Conservation (phyloP, 2,888 invertebrate species). For the Timema podura region DNA sequence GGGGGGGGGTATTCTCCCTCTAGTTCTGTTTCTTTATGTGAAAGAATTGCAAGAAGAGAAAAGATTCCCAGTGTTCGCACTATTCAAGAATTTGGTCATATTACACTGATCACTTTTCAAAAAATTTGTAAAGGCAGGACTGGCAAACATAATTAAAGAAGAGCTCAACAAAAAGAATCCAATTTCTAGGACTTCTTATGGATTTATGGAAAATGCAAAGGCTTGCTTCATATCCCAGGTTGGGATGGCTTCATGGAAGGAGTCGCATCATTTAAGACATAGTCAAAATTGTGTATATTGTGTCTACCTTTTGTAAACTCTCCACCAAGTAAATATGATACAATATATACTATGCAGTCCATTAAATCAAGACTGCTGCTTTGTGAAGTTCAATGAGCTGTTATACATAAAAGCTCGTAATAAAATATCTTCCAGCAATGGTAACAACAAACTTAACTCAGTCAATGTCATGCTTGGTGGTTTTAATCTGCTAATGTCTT, state of each 20-base stretch:
- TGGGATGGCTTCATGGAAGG: conserved; percentile 7
- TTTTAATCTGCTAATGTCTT: not conserved
- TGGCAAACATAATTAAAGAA: not conserved
- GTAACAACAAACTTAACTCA: not conserved
- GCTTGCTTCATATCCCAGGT: not conserved
- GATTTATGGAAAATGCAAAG: conserved; percentile 10
- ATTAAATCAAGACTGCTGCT: not conserved
- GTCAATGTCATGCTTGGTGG: not conserved
- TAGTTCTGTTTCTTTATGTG: not conserved
- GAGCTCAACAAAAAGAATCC: not conserved
- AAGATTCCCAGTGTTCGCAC: not conserved
- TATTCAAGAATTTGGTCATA: not conserved
- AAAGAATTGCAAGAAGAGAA: not conserved
- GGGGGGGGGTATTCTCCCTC: not conserved
- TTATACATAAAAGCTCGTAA: not conserved
- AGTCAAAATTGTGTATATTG: not conserved
- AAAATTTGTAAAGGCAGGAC: not conserved
- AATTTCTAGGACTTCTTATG: not conserved
- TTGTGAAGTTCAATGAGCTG: not conserved
- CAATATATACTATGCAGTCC: not conserved
- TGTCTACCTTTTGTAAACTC: not conserved
- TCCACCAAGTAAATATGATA: not conserved
- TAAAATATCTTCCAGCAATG: not conserved
- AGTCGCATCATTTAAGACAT: not conserved
- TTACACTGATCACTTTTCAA: not conserved